A percentile compares a stretch with the other conserved stretches of the same genome.
phyloP scores from a whole-genome alignment of 2,113 vertebrate species.

The Chaenocephalus aceratus region DNA sequence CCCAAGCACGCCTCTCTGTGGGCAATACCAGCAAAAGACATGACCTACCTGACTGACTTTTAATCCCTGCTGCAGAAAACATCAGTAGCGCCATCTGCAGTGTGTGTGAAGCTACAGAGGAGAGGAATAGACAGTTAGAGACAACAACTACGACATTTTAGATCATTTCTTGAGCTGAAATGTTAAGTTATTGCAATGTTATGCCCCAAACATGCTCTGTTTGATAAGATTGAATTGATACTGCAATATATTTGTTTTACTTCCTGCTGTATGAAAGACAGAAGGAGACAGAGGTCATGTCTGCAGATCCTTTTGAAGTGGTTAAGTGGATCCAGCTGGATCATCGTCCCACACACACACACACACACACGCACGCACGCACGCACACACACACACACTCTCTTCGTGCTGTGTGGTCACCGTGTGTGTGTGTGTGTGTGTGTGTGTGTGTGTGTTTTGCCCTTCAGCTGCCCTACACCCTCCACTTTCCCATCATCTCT shows the following conservation, averaged over 20 bases:
- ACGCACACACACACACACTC: neutral
- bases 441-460: constrained; percentile 4
- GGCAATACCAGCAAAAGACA: neutral
- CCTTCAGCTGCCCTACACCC: constrained; percentile 32
- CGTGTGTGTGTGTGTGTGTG: neutral
- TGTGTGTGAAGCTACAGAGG: neutral
- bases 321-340: constrained; percentile 23
- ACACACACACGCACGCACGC: neutral
- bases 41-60: neutral
- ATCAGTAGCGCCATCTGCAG: constrained; percentile 11
- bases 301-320: constrained; percentile 7
- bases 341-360: neutral
- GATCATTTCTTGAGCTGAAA: no score
- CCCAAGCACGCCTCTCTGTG: neutral
- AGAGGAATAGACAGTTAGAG: neutral
- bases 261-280: neutral
- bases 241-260: neutral
- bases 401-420: neutral
- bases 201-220: no score
- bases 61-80: neutral
- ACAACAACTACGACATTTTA: neutral
- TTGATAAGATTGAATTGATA: neutral
- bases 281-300: neutral
- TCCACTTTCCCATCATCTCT: neutral
- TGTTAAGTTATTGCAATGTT: neutral